Evolutionary conservation across 1,140 invertebrate species (phyloP), one percentile per base, ranked within the genome.

Genomic region (Pogonomyrmex barbatus): DNA sequence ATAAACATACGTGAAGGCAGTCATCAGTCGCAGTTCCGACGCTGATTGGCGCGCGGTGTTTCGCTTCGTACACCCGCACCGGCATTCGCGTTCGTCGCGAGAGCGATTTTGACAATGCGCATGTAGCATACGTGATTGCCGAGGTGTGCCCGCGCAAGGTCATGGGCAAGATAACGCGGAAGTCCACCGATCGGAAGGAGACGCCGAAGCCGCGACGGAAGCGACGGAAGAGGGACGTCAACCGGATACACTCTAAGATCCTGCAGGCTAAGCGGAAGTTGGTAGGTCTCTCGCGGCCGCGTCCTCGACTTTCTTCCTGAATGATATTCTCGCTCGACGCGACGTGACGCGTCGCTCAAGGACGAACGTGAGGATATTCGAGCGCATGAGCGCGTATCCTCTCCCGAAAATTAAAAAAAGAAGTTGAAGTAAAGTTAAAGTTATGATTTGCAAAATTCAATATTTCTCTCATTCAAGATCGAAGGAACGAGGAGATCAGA

Each of bases 211-310:
- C 24, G 52, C 68, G 12, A 9, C 36, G 10, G 10, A 82, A 71
- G 24, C 47, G 65, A 45, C 52, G 65, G 9, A 71, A n/a, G 17
- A 47, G 8, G 39, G 65, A 82, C 5, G 52, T 71, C 30, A 24
- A 82, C 30, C 42, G 14, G 4, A 58, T 82, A 17, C 78, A 82
- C 17, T 82, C 52, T 1, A 82, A 33, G 52, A 82, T 82, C 39
- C 14, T 71, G 9, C 68, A 58, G 17, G 67, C 65, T 4, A 82
- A 47, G 17, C 45, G 6, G 24, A 70, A 56, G 30, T 24, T 71
- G 78, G 78, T 82, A 71, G n/a, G 78, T 82, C 62, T 36, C 24
- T 24, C 24, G 24, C 24, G 24, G 24, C 24, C 4, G 24, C 39
- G 42, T 24, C n/a, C 12, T 9, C 10, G 60, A 62, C 0, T 60